Conservation (phyloP, 2,888 invertebrate species). For the Aplocera efformata region DNA sequence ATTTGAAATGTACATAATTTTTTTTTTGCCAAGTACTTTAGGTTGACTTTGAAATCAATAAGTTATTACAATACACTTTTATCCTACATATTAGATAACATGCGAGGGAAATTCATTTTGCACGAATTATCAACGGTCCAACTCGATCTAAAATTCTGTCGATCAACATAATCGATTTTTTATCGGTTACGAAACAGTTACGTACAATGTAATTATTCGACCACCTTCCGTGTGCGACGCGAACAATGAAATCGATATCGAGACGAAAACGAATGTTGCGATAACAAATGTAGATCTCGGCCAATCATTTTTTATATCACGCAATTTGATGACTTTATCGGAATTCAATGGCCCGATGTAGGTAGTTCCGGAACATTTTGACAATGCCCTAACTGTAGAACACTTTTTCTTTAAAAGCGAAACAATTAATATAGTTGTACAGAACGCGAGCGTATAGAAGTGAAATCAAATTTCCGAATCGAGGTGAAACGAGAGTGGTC, state of each 20-base stretch:
- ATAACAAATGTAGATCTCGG: conserved; percentile 64
- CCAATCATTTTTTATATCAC: conserved; percentile 65
- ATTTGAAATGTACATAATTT: no score
- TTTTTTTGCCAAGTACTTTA: no score
- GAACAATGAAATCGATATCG: conserved; percentile 70
- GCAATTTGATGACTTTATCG: conserved; percentile 55
- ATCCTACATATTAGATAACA: conserved; percentile 1
- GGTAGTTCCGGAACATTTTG: conserved; percentile 11
- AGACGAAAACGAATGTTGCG: conserved; percentile 56
- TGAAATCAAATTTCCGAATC: no score
- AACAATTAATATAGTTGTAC: no score
- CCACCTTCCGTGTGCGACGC: conserved; percentile 67
- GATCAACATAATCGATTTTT: conserved; percentile 43
- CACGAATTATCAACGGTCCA: conserved; percentile 31
- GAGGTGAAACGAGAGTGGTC: no score
- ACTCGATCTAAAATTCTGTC: conserved; percentile 33
- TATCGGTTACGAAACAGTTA: conserved; percentile 67
- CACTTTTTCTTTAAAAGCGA: no score
- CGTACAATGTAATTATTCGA: conserved; percentile 67
- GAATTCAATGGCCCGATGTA: conserved; percentile 2
- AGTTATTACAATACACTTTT: no score
- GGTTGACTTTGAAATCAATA: no score
- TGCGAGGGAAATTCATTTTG: conserved; percentile 8
- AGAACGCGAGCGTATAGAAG: no score
- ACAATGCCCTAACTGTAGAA: no score